Evolutionary conservation across 2,888 invertebrate genomes (phyloP).

Genomic region (Clistopyga incitator): DNA sequence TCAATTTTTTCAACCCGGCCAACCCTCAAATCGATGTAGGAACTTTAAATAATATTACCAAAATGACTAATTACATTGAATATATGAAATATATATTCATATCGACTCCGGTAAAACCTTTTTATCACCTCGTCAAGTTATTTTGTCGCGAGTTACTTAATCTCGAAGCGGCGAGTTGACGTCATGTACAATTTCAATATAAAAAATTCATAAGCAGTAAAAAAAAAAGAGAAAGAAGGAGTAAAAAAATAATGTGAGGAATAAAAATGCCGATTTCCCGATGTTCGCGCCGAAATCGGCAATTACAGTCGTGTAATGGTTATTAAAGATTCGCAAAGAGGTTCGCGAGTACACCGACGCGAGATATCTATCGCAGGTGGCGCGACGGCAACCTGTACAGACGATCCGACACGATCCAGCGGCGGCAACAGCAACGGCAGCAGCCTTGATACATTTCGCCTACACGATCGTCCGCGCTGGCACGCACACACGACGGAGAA

Average conservation of each 20-base stretch:
- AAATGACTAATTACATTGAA: too few relatives aligned
- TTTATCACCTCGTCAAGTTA: too few relatives aligned
- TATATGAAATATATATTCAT: too few relatives aligned
- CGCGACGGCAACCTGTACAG: slow-evolving; percentile 45
- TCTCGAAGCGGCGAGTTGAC: not conserved
- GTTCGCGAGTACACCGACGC: slow-evolving; percentile 7
- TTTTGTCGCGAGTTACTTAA: too few relatives aligned
- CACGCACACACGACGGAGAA: slow-evolving; percentile 71
- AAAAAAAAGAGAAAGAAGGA: not conserved
- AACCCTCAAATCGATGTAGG: too few relatives aligned
- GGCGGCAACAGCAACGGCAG: slow-evolving; percentile 48
- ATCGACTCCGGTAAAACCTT: too few relatives aligned
- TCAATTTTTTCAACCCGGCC: too few relatives aligned
- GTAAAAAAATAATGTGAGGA: not conserved
- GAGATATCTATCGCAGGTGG: slow-evolving; percentile 44
- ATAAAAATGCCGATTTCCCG: not conserved
- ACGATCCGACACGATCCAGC: slow-evolving; percentile 29
- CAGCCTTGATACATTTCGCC: slow-evolving; percentile 82
- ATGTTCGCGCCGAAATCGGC: not conserved
- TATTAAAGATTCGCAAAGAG: not conserved
- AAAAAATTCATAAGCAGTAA: not conserved
- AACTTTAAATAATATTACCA: too few relatives aligned
- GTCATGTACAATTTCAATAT: not conserved
- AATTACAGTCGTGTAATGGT: slow-evolving; percentile 16
- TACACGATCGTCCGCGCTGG: slow-evolving; percentile 70